Evolutionary conservation across 2,888 invertebrate genomes (phyloP).

Genomic region (Drosophila nigricruria): DNA sequence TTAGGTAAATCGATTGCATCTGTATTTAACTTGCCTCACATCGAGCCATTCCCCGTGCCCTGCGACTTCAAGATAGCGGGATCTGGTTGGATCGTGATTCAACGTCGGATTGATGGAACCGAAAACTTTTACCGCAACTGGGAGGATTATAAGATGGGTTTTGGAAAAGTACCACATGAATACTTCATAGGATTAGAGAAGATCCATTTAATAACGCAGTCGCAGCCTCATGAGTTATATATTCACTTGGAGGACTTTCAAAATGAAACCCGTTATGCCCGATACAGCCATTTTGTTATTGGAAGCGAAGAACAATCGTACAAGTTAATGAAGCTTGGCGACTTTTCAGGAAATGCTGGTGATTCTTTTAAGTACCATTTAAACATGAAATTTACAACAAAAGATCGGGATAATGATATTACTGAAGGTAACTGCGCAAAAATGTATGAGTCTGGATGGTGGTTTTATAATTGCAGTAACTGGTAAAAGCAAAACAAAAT

Average conservation of each 20-base stretch:
- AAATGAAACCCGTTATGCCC: constrained; percentile 87
- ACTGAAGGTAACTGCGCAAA: constrained; percentile 86
- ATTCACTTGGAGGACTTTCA: constrained; percentile 88
- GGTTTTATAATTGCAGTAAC: constrained; percentile 88
- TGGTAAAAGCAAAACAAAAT: background rate
- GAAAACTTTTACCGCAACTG: constrained; percentile 88
- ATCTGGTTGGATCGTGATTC: constrained; percentile 85
- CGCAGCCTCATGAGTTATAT: constrained; percentile 86
- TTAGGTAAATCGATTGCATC: background rate
- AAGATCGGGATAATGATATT: constrained; percentile 88
- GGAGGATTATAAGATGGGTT: constrained; percentile 87
- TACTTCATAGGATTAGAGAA: constrained; percentile 90
- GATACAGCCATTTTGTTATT: constrained; percentile 88
- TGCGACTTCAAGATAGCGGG: constrained; percentile 86
- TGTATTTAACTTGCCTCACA: background rate
- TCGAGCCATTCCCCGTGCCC: constrained; percentile 86
- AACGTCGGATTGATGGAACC: constrained; percentile 83
- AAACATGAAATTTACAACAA: constrained; percentile 89
- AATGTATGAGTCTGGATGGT: constrained; percentile 89
- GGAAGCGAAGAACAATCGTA: constrained; percentile 89
- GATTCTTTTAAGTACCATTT: constrained; percentile 87
- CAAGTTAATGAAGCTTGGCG: constrained; percentile 88
- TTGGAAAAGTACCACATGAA: constrained; percentile 68
- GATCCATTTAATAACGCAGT: constrained; percentile 85
- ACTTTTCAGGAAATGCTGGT: constrained; percentile 87